Evolutionary conservation across 2,113 vertebrate genomes (phyloP).

Genomic region (Hirundichthys speculiger): DNA sequence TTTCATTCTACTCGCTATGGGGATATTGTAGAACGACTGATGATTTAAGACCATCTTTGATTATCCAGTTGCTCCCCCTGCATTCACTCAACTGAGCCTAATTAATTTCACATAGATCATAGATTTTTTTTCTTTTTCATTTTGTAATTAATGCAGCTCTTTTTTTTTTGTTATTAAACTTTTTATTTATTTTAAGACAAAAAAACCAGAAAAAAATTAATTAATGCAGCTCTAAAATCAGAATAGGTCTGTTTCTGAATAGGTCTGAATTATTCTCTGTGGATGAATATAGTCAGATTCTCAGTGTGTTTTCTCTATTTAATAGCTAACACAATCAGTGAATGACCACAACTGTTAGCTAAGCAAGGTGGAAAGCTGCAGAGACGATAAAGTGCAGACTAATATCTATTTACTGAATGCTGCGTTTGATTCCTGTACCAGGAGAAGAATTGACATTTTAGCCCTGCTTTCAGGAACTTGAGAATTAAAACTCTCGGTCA

Average conservation of each 20-base stretch:
- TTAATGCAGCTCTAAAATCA: constrained; percentile 60
- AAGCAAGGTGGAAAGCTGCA: too few species aligned
- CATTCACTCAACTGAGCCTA: constrained; percentile 44
- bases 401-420: too few species aligned
- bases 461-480: constrained; percentile 36
- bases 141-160: constrained; percentile 54
- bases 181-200: too few species aligned
- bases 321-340: constrained; percentile 31
- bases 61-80: constrained; percentile 49
- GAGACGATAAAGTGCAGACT: too few species aligned
- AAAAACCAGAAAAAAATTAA: too few species aligned
- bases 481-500: constrained; percentile 36
- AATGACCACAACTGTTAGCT: constrained; percentile 21
- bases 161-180: too few species aligned
- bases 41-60: constrained; percentile 67
- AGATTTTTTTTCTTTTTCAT: constrained; percentile 22
- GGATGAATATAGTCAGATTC: constrained; percentile 28
- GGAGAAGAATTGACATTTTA: constrained; percentile 51
- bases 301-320: constrained; percentile 25
- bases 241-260: constrained; percentile 34
- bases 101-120: constrained; percentile 67
- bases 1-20: constrained; percentile 45
- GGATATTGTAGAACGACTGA: constrained; percentile 55
- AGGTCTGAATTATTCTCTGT: constrained; percentile 30
- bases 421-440: constrained; percentile 20